Evolutionary conservation across 2,888 invertebrate genomes (phyloP).

Genomic region (Mesorhabditis sp.): DNA sequence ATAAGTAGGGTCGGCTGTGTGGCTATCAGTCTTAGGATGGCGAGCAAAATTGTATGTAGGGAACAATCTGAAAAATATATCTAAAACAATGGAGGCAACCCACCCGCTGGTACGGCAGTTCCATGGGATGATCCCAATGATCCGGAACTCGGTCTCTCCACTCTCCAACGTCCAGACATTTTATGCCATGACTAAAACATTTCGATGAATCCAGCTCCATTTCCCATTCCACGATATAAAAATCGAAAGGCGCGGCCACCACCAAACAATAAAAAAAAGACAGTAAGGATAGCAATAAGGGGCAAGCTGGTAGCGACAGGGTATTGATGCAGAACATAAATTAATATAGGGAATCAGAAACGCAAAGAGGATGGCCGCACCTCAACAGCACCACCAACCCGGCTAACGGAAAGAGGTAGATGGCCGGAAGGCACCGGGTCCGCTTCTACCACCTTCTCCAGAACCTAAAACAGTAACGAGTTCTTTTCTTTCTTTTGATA

Average conservation of each 20-base stretch:
- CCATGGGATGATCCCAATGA: conserved; percentile 14
- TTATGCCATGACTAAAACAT: conserved; percentile 24
- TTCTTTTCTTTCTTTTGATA: too few relatives aligned
- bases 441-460: conserved; percentile 3
- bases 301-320: neutral
- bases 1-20: conserved; percentile 25
- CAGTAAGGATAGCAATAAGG: neutral
- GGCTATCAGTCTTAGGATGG: conserved; percentile 19
- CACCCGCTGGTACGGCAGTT: neutral
- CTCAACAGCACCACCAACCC: neutral
- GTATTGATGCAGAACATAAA: neutral
- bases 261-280: neutral
- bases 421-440: conserved; percentile 1
- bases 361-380: neutral
- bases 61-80: conserved; percentile 12
- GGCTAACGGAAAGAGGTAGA: conserved; percentile 1
- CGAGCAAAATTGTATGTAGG: conserved; percentile 21
- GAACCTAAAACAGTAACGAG: neutral
- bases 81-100: neutral
- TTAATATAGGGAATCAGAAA: conserved; percentile 3
- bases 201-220: neutral
- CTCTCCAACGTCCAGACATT: conserved; percentile 24
- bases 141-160: conserved; percentile 18
- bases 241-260: conserved; percentile 5
- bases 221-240: neutral